phyloP scores from a whole-genome alignment of 2,113 vertebrate genomes.

The Xiphophorus couchianus region DNA sequence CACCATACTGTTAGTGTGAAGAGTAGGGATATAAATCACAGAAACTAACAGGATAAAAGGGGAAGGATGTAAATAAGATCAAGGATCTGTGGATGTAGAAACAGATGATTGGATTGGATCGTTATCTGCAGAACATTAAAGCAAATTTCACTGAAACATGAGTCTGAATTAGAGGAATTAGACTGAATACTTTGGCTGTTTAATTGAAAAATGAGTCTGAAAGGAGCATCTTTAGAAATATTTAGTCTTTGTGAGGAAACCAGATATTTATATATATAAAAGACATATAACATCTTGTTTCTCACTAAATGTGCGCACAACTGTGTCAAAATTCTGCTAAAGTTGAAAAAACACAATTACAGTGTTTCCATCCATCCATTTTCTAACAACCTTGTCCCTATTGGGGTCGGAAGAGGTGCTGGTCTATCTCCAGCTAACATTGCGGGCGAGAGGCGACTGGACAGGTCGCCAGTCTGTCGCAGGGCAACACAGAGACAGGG shows the following conservation, averaged over 20 bases:
- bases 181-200: constrained; percentile 70
- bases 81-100: constrained; percentile 45
- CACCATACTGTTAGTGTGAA: constrained; percentile 33
- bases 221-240: constrained; percentile 31
- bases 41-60: constrained; percentile 39
- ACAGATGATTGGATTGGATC: constrained; percentile 50
- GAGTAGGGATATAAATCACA: constrained; percentile 47
- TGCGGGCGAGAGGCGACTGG: too few species aligned
- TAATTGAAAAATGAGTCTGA: constrained; percentile 77
- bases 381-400: too few species aligned
- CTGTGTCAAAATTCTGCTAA: too few species aligned
- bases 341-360: too few species aligned
- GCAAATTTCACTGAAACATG: constrained; percentile 81
- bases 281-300: neutral
- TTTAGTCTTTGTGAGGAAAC: neutral
- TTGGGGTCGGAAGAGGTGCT: too few species aligned
- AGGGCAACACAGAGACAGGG: too few species aligned
- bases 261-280: neutral
- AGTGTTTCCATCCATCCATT: too few species aligned
- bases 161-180: constrained; percentile 74
- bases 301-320: neutral
- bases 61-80: constrained; percentile 37
- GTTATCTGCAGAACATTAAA: constrained; percentile 62
- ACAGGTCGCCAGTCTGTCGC: too few species aligned
- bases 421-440: too few species aligned